Conservation (phyloP, 2,888 invertebrate genomes). For the Melinaea marsaeus region DNA sequence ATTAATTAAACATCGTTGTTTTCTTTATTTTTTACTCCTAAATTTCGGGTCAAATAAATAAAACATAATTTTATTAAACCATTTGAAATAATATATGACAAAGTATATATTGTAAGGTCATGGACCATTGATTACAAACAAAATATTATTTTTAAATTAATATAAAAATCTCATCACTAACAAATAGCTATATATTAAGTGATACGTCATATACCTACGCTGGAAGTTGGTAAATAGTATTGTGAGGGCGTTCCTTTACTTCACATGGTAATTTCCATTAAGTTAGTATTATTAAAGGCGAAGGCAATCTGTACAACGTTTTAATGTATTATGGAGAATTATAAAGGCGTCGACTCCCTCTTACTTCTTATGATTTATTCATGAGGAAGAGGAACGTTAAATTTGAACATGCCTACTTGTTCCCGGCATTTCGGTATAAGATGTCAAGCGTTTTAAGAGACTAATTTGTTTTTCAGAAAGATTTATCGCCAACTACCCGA, state of each 20-base stretch:
- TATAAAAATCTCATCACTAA: too few species aligned
- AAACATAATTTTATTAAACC: too few species aligned
- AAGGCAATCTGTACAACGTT: constrained; percentile 75
- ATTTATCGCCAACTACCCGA: constrained; percentile 43
- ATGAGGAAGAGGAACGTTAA: constrained; percentile 69
- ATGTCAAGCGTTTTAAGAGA: constrained; percentile 63
- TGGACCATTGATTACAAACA: too few species aligned
- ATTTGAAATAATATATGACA: too few species aligned
- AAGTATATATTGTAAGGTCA: too few species aligned
- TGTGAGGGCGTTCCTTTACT: constrained; percentile 31
- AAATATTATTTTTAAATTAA: too few species aligned
- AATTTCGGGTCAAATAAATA: too few species aligned
- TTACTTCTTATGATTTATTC: constrained; percentile 77
- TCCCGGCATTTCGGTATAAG: constrained; percentile 55
- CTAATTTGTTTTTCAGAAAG: constrained; percentile 62
- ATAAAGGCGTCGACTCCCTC: constrained; percentile 70
- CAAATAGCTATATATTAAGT: too few species aligned
- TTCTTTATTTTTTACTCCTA: background rate
- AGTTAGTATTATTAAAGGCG: constrained; percentile 72
- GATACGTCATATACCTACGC: too few species aligned
- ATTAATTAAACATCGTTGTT: constrained; percentile 25
- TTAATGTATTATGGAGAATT: constrained; percentile 78
- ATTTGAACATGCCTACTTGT: constrained; percentile 71
- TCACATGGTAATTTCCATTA: constrained; percentile 65
- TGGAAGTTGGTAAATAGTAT: too few species aligned